Evolutionary conservation across 2,888 invertebrate genomes (phyloP).

Genomic region (Pogonocherus hispidulus): DNA sequence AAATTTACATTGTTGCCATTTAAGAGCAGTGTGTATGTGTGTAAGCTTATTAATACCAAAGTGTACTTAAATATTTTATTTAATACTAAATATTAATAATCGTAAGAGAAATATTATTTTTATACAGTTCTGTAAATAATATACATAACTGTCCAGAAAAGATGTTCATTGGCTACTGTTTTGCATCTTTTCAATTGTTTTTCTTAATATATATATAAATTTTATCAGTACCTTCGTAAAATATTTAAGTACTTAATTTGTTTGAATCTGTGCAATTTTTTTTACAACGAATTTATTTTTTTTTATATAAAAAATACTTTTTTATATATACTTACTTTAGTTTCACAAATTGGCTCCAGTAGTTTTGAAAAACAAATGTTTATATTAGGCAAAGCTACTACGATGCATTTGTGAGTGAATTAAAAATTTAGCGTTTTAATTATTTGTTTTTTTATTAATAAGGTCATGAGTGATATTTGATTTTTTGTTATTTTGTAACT

Average conservation of each 20-base stretch:
- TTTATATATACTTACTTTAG: not conserved
- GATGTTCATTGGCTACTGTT: too few relatives aligned
- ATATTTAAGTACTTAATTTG: slow-evolving; percentile 9
- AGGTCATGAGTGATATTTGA: slow-evolving; percentile 7
- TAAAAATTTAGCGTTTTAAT: slow-evolving; percentile 3
- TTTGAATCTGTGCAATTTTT: slow-evolving; percentile 16
- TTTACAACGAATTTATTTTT: too few relatives aligned
- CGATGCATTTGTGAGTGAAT: not conserved
- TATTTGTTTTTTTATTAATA: slow-evolving; percentile 5
- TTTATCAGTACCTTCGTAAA: not conserved
- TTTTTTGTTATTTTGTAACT: slow-evolving; percentile 14
- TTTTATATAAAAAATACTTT: not conserved
- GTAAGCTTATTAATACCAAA: slow-evolving; percentile 19
- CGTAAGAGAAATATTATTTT: not conserved
- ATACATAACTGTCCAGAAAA: too few relatives aligned
- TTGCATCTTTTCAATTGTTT: too few relatives aligned
- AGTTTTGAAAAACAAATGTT: not conserved
- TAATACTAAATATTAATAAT: not conserved
- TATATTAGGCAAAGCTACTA: too few relatives aligned
- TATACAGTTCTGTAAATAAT: not conserved
- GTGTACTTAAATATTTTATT: slow-evolving; percentile 17
- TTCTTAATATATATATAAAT: not conserved
- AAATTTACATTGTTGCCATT: too few relatives aligned
- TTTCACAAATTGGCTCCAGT: not conserved
- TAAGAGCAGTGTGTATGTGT: not conserved